Conservation (phyloP, 2,888 invertebrate genomes). For the Ennomos quercinarius region DNA sequence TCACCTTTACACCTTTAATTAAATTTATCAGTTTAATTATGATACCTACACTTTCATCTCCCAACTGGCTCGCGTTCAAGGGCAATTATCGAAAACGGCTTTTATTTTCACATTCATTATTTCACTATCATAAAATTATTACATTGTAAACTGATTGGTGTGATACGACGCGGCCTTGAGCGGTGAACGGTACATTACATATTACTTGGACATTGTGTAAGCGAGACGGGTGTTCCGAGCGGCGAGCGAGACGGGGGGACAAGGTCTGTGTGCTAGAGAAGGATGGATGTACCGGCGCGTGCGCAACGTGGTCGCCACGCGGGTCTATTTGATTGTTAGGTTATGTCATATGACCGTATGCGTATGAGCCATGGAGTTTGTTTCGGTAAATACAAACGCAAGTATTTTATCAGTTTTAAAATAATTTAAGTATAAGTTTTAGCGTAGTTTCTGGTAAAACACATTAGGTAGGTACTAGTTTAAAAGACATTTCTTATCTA, state of each 20-base stretch:
- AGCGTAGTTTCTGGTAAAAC: no score
- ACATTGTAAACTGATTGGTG: constrained; percentile 31
- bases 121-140: constrained; percentile 35
- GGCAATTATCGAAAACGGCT: constrained; percentile 25
- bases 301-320: constrained; percentile 68
- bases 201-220: constrained; percentile 34
- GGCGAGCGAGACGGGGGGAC: constrained; percentile 3
- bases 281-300: constrained; percentile 56
- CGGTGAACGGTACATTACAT: constrained; percentile 37
- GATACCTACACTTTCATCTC: background rate
- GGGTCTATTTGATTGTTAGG: constrained; percentile 60
- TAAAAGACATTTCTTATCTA: no score
- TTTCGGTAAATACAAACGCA: background rate
- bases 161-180: constrained; percentile 39
- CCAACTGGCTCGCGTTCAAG: constrained; percentile 8
- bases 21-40: no score
- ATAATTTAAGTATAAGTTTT: no score
- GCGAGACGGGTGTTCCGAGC: constrained; percentile 39
- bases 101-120: constrained; percentile 31
- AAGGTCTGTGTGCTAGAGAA: constrained; percentile 19
- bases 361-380: no score
- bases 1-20: no score
- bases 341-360: constrained; percentile 53
- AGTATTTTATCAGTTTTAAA: no score
- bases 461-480: no score